phyloP scores from a whole-genome alignment of 2,113 vertebrate genomes.

The Ahaetulla prasina region DNA sequence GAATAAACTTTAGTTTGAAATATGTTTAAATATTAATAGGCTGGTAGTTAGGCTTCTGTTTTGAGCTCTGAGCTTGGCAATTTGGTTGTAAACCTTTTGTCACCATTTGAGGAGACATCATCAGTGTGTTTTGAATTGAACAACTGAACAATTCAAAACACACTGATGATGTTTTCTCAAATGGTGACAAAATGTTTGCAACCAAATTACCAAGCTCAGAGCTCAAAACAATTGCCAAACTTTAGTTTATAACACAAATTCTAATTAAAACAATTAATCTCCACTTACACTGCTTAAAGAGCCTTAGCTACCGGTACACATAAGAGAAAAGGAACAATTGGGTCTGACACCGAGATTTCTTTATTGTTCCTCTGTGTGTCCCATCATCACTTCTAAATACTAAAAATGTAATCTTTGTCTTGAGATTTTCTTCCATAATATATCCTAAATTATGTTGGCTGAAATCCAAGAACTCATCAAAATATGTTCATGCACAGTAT shows the following conservation, averaged over 20 bases:
- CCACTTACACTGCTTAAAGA: background rate
- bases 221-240: background rate
- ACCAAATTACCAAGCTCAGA: too few species aligned
- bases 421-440: background rate
- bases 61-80: too few species aligned
- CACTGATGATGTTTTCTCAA: too few species aligned
- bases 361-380: background rate
- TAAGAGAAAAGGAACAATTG: background rate
- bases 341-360: background rate
- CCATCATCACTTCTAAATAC: background rate
- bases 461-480: background rate
- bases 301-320: background rate
- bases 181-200: too few species aligned
- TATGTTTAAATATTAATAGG: too few species aligned
- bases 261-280: background rate
- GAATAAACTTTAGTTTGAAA: background rate
- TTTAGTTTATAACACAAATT: background rate
- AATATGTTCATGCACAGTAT: background rate
- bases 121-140: too few species aligned
- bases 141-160: too few species aligned
- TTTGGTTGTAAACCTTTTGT: too few species aligned
- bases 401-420: background rate
- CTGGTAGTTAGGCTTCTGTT: too few species aligned
- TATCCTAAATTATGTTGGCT: background rate
- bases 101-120: too few species aligned